Evolutionary conservation across 2,888 invertebrate genomes (phyloP).

Genomic region (Theretra japonica): DNA sequence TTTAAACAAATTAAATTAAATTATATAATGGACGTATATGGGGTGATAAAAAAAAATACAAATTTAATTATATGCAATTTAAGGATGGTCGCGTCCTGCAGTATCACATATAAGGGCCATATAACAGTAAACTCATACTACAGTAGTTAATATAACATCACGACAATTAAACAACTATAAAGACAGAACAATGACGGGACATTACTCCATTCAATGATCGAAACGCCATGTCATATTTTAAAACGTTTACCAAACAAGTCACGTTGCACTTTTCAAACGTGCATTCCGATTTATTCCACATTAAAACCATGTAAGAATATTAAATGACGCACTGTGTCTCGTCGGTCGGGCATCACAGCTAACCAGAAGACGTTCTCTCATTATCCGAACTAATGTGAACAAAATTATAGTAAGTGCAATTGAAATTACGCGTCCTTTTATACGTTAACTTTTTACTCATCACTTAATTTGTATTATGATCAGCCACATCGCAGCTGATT

Average conservation of each 20-base stretch:
- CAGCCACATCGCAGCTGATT: neutral
- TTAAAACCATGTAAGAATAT: conserved; percentile 11
- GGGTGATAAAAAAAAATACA: too few relatives aligned
- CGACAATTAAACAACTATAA: neutral
- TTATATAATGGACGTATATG: too few relatives aligned
- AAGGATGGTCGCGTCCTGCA: too few relatives aligned
- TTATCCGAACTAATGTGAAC: conserved; percentile 71
- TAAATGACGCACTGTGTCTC: conserved; percentile 45
- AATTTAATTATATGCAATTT: too few relatives aligned
- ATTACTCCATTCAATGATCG: neutral
- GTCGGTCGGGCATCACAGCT: conserved; percentile 44
- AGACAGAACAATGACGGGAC: neutral
- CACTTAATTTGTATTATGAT: conserved; percentile 44
- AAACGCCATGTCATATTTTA: conserved; percentile 15
- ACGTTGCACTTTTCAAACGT: conserved; percentile 18
- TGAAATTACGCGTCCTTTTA: conserved; percentile 69
- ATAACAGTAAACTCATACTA: too few relatives aligned
- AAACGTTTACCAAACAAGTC: conserved; percentile 7
- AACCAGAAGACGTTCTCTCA: conserved; percentile 61
- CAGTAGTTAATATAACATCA: too few relatives aligned
- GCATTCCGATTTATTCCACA: conserved; percentile 22
- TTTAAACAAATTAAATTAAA: too few relatives aligned
- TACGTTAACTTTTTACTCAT: conserved; percentile 60
- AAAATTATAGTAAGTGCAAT: conserved; percentile 67
- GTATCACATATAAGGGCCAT: too few relatives aligned